phyloP scores from a whole-genome alignment of 2,888 invertebrate species.

The Mesorhabditis spiculigera region DNA sequence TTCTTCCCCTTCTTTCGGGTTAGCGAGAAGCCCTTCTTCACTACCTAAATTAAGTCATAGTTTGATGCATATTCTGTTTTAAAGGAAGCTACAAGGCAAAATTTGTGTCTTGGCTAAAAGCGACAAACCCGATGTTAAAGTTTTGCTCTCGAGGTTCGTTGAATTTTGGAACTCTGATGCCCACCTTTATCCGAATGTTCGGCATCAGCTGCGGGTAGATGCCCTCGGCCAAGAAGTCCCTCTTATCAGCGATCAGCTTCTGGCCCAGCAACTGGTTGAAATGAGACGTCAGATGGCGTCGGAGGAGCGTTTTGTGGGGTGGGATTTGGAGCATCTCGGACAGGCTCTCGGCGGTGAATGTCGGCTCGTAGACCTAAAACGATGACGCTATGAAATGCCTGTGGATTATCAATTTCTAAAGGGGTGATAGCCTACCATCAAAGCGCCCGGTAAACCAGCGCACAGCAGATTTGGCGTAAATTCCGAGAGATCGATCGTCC shows the following conservation, averaged over 20 bases:
- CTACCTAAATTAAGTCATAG: slow-evolving; percentile 32
- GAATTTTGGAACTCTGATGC: neutral
- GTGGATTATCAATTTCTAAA: neutral
- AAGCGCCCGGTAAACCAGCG: slow-evolving; percentile 84
- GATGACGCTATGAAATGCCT: neutral
- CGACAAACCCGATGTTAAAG: too few species aligned
- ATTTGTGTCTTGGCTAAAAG: neutral
- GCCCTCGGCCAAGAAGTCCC: slow-evolving; percentile 50
- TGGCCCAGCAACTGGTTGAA: slow-evolving; percentile 87
- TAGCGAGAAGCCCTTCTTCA: slow-evolving; percentile 53
- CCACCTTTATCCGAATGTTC: slow-evolving; percentile 44
- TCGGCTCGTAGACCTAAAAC: slow-evolving; percentile 75
- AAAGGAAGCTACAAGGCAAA: neutral
- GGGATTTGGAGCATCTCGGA: slow-evolving; percentile 91
- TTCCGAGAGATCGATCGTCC: slow-evolving; percentile 91
- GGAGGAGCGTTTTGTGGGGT: slow-evolving; percentile 83
- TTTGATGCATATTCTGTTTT: too few species aligned
- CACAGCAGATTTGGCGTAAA: slow-evolving; percentile 96
- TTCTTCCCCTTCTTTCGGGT: slow-evolving; percentile 50
- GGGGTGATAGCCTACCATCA: slow-evolving; percentile 68
- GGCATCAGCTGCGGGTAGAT: slow-evolving; percentile 45
- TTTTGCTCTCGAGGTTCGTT: too few species aligned
- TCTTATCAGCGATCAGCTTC: slow-evolving; percentile 52
- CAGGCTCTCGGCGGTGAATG: slow-evolving; percentile 87
- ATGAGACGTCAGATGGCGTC: slow-evolving; percentile 89